phyloP scores from a whole-genome alignment of 2,888 invertebrate species.

The Pachliopta kotzebuea region DNA sequence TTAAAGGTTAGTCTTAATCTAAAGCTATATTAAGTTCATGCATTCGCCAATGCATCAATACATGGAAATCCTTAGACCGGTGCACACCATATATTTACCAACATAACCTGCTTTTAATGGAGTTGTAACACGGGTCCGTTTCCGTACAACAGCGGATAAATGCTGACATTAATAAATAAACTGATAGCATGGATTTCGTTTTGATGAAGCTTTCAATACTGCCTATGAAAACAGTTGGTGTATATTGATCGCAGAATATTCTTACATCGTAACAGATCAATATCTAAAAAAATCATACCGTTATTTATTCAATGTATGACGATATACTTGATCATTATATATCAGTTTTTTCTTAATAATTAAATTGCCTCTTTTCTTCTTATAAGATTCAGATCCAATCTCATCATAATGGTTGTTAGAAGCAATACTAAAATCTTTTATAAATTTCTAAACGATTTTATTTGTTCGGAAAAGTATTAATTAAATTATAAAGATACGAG shows the following conservation, averaged over 20 bases:
- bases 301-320: no score
- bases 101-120: constrained; percentile 18
- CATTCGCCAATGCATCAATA: constrained; percentile 19
- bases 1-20: constrained; percentile 20
- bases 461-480: no score
- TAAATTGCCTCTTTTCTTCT: no score
- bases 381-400: no score
- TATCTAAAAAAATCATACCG: background rate
- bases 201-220: constrained; percentile 5
- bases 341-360: no score
- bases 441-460: no score
- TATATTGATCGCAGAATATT: background rate
- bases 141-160: constrained; percentile 13
- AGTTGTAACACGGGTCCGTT: constrained; percentile 20
- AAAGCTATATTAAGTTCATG: constrained; percentile 20
- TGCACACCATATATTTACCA: constrained; percentile 17
- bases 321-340: no score
- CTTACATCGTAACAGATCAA: background rate
- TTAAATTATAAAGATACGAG: background rate
- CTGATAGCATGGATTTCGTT: constrained; percentile 5
- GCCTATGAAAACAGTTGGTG: background rate
- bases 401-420: no score
- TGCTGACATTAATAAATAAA: constrained; percentile 25
- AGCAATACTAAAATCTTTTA: no score
- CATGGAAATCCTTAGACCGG: constrained; percentile 15